These are phyloP conservation scores for Panurus biarmicus DNA, from an alignment of 2,113 vertebrate genomes.

Conservation along the genomic window DNA sequence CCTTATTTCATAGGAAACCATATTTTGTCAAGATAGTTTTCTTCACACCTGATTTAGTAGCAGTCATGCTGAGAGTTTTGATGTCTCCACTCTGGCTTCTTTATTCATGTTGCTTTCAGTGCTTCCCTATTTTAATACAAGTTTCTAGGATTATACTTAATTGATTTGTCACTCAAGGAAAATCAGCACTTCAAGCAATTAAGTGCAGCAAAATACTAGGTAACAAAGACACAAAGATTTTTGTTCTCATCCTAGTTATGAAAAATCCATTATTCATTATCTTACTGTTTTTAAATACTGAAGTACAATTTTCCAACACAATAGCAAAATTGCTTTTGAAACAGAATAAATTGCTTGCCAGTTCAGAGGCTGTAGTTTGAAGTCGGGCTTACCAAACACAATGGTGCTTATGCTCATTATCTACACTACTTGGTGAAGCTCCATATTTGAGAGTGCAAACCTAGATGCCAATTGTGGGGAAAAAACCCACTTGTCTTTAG, in stretches of 20 bases:
- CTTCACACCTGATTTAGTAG: neutral
- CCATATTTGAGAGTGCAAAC: neutral
- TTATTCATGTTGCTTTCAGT: conserved; percentile 73
- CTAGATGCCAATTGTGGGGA: neutral
- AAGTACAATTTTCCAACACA: conserved; percentile 70
- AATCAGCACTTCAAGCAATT: conserved; percentile 70
- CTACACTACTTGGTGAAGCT: neutral
- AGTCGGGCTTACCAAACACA: conserved; percentile 45
- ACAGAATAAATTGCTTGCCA: conserved; percentile 69
- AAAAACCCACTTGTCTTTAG: neutral
- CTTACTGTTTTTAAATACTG: conserved; percentile 78
- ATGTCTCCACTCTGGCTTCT: conserved; percentile 53
- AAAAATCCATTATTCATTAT: conserved; percentile 81
- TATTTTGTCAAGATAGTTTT: conserved; percentile 34
- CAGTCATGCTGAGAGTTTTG: conserved; percentile 59
- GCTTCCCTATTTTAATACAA: conserved; percentile 56
- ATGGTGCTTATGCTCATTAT: conserved; percentile 36
- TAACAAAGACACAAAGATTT: conserved; percentile 72
- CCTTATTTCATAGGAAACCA: neutral
- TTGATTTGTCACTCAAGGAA: conserved; percentile 73
- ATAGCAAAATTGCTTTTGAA: conserved; percentile 77
- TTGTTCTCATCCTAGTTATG: conserved; percentile 65
- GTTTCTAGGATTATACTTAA: conserved; percentile 73
- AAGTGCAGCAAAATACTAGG: conserved; percentile 66
- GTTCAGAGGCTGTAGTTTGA: conserved; percentile 67